Base-by-base conservation (phyloP, 1,140 invertebrate species). In the Apis dorsata region DNA sequence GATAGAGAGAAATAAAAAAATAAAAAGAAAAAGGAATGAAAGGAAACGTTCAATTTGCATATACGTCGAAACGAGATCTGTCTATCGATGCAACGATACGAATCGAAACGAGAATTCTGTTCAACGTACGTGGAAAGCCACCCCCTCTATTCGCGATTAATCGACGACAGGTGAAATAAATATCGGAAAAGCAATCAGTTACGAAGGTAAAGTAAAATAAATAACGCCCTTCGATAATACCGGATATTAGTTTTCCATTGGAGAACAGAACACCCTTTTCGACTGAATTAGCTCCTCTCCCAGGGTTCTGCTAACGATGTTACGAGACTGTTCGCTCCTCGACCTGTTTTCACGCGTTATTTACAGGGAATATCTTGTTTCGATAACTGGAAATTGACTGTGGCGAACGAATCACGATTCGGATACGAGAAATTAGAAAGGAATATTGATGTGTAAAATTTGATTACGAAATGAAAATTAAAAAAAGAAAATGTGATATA, bases 141-240 rank as follows among this genome's bases (percentile, higher is more conserved):
- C 55, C 28, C 62, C 63, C 28, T 68, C 53, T 80, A 62, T 75
- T 72, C 68, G 74, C 82, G 86, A 87, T 88, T 88, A 88, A 87
- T 88, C 79, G 86, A 83, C 63, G 80, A 60, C 49, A 51, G 71
- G 62, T 72, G 86, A 87, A 85, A 80, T 88, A 85, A 88, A 88
- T 88, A 88, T 88, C 86, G 87, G 83, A 85, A 88, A 88, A 83
- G 83, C 84, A 85, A 88, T 88, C 86, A 88, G 79, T 28, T 75
- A 81, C 60, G 55, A 49, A 34, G 79, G 81, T 72, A 55, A 84
- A 74, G 63, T 44, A 34, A 77, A 77, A 77, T 88, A 88, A 88
- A 88, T 82, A 88, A 85, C 59, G 65, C 69, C 57, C 19, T 44
- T 69, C 83, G 72, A 81, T 84, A 80, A 79, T 69, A 63, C 83